These are phyloP conservation scores for Neotoxoptera formosana DNA, from an alignment of 1,140 invertebrate species.

Conservation along the genomic window DNA sequence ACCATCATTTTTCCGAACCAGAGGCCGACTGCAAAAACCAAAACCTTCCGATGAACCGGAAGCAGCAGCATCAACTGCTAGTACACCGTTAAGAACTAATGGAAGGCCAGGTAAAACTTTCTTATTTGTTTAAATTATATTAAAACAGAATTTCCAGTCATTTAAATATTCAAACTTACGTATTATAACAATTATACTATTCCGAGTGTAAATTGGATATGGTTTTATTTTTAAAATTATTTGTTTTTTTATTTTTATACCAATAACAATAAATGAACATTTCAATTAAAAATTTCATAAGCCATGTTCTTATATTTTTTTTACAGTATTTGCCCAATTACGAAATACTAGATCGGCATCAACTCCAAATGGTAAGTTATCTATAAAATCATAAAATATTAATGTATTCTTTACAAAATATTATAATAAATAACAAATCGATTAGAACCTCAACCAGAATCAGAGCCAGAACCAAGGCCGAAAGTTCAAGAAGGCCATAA, in stretches of 20 bases:
- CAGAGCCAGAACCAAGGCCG: slow-evolving; percentile 62
- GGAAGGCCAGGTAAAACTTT: slow-evolving; percentile 23
- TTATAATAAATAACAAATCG: slow-evolving; percentile 48
- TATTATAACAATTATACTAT: background rate
- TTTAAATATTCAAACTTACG: background rate
- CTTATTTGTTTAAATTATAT: background rate
- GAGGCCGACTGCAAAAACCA: slow-evolving; percentile 34
- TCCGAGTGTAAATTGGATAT: background rate
- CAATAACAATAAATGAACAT: background rate
- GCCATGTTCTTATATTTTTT: background rate
- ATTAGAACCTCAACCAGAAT: slow-evolving; percentile 65
- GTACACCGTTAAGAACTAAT: background rate
- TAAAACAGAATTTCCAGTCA: background rate
- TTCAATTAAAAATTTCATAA: background rate
- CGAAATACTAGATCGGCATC: slow-evolving; percentile 61
- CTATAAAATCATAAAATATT: background rate
- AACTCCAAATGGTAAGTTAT: slow-evolving; percentile 64
- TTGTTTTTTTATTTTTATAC: background rate
- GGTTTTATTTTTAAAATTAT: background rate
- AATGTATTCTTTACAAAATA: background rate
- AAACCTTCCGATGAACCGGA: slow-evolving; percentile 25
- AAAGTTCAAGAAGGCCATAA: slow-evolving; percentile 62
- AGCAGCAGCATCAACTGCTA: background rate
- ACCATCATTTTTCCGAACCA: slow-evolving; percentile 49
- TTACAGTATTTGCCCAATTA: slow-evolving; percentile 35